phyloP scores from a whole-genome alignment of 2,797 vertebrate genomes.

The Eulemur coronatus region DNA sequence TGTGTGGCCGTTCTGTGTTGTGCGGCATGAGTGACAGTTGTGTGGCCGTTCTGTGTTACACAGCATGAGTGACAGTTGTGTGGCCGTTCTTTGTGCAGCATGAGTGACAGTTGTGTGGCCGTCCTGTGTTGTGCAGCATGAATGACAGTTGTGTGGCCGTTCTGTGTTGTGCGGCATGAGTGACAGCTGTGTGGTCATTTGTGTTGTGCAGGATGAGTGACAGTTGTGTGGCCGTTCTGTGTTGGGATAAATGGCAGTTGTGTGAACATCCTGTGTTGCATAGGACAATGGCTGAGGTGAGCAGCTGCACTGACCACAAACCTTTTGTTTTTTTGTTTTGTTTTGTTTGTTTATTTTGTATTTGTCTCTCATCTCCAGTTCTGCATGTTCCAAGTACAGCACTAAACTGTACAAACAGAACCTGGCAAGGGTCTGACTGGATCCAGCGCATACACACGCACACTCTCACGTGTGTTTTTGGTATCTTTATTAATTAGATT shows the following conservation, averaged over 20 bases:
- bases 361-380: constrained; percentile 45
- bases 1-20: constrained; percentile 48
- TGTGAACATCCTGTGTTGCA: neutral
- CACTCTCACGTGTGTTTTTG: neutral
- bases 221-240: no score
- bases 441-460: neutral
- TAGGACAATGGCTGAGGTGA: constrained; percentile 69
- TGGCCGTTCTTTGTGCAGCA: no score
- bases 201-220: constrained; percentile 36
- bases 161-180: constrained; percentile 8
- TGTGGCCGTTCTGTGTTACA: neutral
- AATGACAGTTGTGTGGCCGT: fast-evolving
- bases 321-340: constrained; percentile 78
- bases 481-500: neutral
- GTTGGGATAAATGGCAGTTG: neutral
- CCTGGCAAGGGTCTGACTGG: neutral
- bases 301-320: constrained; percentile 80
- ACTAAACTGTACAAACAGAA: neutral
- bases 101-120: neutral
- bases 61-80: neutral
- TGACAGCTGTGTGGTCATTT: neutral
- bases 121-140: neutral
- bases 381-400: neutral
- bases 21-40: neutral
- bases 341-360: constrained; percentile 54